Percentiles rank a stretch among this genome's conserved stretches.
phyloP scores from a whole-genome alignment of 2,797 vertebrate genomes.

The Neosalanx taihuensis region DNA sequence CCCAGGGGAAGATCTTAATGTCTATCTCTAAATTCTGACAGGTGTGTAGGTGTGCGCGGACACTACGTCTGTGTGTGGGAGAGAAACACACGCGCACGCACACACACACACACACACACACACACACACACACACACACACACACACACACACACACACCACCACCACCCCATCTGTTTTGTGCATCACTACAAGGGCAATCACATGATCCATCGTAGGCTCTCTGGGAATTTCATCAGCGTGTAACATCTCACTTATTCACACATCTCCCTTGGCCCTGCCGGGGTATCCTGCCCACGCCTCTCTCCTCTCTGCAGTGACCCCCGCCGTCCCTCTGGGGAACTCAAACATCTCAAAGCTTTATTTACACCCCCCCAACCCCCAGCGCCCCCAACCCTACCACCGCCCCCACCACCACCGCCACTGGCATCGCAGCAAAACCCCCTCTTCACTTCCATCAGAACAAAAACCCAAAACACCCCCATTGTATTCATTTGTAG shows the following conservation, averaged over 20 bases:
- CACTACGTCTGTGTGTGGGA: slow-evolving; percentile 12
- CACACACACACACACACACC: not conserved
- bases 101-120: not conserved
- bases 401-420: not conserved
- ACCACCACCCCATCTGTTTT: slow-evolving; percentile 72
- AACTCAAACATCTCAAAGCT: slow-evolving; percentile 22
- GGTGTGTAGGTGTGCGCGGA: slow-evolving; percentile 49
- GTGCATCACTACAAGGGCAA: slow-evolving; percentile 63
- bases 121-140: too few species aligned
- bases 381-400: slow-evolving; percentile 9
- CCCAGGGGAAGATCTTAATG: slow-evolving; percentile 36
- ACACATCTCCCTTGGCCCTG: slow-evolving; percentile 52
- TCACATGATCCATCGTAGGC: slow-evolving; percentile 66
- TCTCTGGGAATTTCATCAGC: slow-evolving; percentile 76
- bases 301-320: slow-evolving; percentile 40
- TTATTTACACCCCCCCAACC: not conserved
- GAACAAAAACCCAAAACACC: slow-evolving; percentile 3
- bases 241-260: slow-evolving; percentile 77
- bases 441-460: slow-evolving; percentile 25
- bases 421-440: not conserved
- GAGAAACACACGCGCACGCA: not conserved
- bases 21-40: slow-evolving; percentile 57
- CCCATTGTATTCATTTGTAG: not conserved
- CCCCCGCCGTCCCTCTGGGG: slow-evolving; percentile 42
- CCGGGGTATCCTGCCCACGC: slow-evolving; percentile 31